Evolutionary conservation across 2,888 invertebrate genomes (phyloP).

Genomic region (Capitulum mitella): DNA sequence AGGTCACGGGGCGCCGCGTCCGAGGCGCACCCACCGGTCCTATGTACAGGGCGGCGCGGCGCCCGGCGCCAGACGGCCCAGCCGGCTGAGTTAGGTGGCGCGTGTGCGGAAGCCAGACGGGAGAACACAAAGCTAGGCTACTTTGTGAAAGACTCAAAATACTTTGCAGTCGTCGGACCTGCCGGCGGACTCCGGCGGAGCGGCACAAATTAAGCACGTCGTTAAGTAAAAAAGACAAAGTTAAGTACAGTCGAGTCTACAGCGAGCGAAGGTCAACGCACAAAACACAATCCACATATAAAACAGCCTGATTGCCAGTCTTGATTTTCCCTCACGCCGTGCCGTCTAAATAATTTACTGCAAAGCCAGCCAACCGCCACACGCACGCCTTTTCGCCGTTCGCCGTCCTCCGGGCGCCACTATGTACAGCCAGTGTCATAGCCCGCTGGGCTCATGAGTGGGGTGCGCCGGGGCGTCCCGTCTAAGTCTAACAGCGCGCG

Average conservation of each 20-base stretch:
- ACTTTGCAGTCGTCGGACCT: not conserved
- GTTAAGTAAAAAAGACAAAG: slow-evolving; percentile 22
- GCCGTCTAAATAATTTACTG: not conserved
- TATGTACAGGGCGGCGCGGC: not conserved
- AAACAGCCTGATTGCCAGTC: slow-evolving; percentile 13
- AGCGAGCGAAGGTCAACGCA: not conserved
- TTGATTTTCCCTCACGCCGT: not conserved
- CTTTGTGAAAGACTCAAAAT: slow-evolving; percentile 24
- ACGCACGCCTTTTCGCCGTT: not conserved
- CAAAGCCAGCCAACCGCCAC: not conserved
- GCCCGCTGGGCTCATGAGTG: not conserved
- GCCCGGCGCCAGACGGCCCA: not conserved
- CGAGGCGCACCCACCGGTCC: not conserved
- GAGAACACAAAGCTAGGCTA: slow-evolving; percentile 19
- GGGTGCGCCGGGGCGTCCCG: not conserved
- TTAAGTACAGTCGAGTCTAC: not conserved
- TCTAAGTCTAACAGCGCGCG: not conserved
- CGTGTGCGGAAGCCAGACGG: not conserved
- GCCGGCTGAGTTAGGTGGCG: not conserved
- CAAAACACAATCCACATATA: not conserved
- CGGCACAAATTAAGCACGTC: slow-evolving; percentile 15
- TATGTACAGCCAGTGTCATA: not conserved
- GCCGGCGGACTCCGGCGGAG: not conserved
- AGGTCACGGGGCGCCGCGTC: not conserved
- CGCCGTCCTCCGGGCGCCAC: not conserved